These are phyloP conservation scores for Oxyura jamaicensis DNA, from an alignment of 2,113 vertebrate genomes.

Conservation along the genomic window DNA sequence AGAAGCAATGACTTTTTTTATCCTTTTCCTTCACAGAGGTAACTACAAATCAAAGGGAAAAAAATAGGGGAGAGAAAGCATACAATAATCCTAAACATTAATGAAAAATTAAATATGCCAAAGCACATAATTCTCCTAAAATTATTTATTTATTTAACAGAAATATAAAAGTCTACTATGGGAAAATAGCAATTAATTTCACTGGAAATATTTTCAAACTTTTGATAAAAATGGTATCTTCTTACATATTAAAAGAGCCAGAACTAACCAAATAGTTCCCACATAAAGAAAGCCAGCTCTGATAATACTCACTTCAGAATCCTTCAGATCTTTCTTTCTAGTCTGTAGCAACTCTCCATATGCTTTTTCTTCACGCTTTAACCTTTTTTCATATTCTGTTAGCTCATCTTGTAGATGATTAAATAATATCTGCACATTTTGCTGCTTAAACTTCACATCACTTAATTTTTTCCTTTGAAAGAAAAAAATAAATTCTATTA, in stretches of 20 bases:
- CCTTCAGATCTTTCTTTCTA: slow-evolving; percentile 68
- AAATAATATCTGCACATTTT: slow-evolving; percentile 68
- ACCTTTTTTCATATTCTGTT: slow-evolving; percentile 66
- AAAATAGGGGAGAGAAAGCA: neutral
- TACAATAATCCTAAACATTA: neutral
- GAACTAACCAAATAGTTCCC: neutral
- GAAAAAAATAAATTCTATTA: neutral
- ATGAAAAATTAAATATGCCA: neutral
- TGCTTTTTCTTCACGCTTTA: slow-evolving; percentile 57
- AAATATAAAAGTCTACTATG: neutral
- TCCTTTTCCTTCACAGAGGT: neutral
- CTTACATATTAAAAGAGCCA: neutral
- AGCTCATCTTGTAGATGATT: slow-evolving; percentile 73
- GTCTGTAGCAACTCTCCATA: slow-evolving; percentile 63
- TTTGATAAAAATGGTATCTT: neutral
- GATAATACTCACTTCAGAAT: slow-evolving; percentile 70
- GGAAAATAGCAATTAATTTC: neutral
- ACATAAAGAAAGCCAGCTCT: neutral
- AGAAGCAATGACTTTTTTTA: neutral
- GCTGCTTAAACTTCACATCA: slow-evolving; percentile 65
- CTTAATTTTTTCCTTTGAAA: slow-evolving; percentile 68
- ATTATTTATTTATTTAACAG: neutral
- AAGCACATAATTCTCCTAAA: neutral
- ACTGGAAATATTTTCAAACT: neutral
- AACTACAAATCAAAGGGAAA: neutral